These are phyloP conservation scores for Syngnathoides biaculeatus DNA, from an alignment of 2,113 vertebrate species.

Conservation along the genomic window DNA sequence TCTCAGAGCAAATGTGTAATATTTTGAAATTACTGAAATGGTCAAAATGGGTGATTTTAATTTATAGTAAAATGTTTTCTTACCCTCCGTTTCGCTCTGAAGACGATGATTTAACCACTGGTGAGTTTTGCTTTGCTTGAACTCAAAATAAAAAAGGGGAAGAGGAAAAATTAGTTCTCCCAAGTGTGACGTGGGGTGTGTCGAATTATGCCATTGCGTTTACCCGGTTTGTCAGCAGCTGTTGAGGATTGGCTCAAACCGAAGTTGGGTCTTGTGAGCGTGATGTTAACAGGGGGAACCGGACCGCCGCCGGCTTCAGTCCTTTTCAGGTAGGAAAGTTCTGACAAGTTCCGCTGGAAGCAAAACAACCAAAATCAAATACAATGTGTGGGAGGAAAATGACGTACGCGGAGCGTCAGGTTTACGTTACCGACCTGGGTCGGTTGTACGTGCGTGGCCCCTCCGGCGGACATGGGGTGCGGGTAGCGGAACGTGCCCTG, in stretches of 20 bases:
- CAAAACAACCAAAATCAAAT: not conserved
- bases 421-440: slow-evolving; percentile 59
- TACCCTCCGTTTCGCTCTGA: slow-evolving; percentile 67
- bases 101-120: slow-evolving; percentile 59
- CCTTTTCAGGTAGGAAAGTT: slow-evolving; percentile 62
- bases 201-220: not conserved
- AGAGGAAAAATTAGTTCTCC: not conserved
- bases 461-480: slow-evolving; percentile 45
- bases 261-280: slow-evolving; percentile 61
- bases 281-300: slow-evolving; percentile 54
- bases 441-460: slow-evolving; percentile 46
- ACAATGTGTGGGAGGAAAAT: not conserved
- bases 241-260: slow-evolving; percentile 30
- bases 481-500: slow-evolving; percentile 64
- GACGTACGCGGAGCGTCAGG: not conserved
- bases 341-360: slow-evolving; percentile 58
- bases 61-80: slow-evolving; percentile 32
- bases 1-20: no score
- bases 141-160: slow-evolving; percentile 34
- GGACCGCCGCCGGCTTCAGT: slow-evolving; percentile 42
- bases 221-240: slow-evolving; percentile 48
- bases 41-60: no score
- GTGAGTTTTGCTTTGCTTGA: slow-evolving; percentile 64
- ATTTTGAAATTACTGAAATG: no score
- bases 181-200: no score